Evolutionary conservation across 2,113 vertebrate genomes (phyloP).

Genomic region (Orycteropus afer): DNA sequence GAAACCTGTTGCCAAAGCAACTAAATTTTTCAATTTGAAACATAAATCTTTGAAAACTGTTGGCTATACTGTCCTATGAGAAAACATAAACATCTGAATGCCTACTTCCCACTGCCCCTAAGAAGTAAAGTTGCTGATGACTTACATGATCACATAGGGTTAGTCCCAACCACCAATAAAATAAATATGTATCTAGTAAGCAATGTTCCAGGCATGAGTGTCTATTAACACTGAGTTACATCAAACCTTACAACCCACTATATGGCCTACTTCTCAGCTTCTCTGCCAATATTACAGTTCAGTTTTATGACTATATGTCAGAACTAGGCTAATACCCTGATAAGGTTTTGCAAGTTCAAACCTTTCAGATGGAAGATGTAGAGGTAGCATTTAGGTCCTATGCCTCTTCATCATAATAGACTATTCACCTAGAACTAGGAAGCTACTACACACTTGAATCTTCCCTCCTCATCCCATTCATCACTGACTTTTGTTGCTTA

Average conservation of each 20-base stretch:
- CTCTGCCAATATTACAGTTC: background rate
- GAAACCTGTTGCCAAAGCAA: background rate
- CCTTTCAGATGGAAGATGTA: background rate
- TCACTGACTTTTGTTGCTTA: background rate
- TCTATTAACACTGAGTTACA: background rate
- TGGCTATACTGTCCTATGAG: background rate
- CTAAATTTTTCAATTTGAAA: conserved; percentile 22
- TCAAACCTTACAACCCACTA: background rate
- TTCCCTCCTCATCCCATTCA: background rate
- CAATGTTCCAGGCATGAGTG: background rate
- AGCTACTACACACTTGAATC: background rate
- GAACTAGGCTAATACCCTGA: background rate
- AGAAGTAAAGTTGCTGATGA: background rate
- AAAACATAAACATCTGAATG: background rate
- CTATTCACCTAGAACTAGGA: background rate
- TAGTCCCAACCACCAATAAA: background rate
- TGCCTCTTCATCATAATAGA: background rate
- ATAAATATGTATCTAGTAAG: background rate
- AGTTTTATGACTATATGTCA: background rate
- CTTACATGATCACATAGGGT: background rate
- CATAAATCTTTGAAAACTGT: background rate
- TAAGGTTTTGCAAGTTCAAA: background rate
- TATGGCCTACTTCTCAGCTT: background rate
- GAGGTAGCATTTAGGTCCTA: background rate
- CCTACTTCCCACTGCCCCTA: background rate